These are phyloP conservation scores for Elaphurus davidianus DNA, from an alignment of 2,113 vertebrate species.

Conservation along the genomic window DNA sequence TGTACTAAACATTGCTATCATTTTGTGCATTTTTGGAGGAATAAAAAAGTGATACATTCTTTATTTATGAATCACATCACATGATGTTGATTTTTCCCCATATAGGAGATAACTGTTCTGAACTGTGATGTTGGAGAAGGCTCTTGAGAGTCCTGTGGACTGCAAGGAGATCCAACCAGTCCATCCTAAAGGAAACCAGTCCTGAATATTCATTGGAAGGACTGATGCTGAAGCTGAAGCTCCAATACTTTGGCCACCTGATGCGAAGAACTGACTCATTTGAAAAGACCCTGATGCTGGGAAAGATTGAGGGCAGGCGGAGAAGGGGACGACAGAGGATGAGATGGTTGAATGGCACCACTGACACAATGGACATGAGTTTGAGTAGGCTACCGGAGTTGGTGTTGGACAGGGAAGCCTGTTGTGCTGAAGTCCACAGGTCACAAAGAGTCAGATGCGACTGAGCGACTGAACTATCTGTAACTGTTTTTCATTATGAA, in stretches of 20 bases:
- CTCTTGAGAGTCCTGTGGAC: neutral
- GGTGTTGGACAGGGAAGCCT: neutral
- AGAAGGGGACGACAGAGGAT: fast-evolving
- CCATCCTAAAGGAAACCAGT: neutral
- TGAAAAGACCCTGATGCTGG: neutral
- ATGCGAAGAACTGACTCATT: fast-evolving
- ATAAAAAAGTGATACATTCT: neutral
- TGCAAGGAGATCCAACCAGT: neutral
- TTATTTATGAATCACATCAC: neutral
- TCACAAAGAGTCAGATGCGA: neutral
- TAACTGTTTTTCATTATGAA: neutral
- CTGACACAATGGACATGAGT: fast-evolving
- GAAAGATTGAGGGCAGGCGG: neutral
- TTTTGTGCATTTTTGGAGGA: neutral
- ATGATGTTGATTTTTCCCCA: neutral
- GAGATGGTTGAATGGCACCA: neutral
- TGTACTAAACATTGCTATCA: neutral
- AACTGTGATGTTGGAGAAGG: neutral
- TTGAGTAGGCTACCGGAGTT: neutral
- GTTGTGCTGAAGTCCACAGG: neutral
- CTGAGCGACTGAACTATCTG: neutral
- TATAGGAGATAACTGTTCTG: neutral
- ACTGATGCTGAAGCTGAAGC: neutral
- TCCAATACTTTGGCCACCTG: neutral
- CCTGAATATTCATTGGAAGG: neutral